Base-by-base conservation (phyloP, 2,797 vertebrate genomes). In the Takifugu ocellatus region DNA sequence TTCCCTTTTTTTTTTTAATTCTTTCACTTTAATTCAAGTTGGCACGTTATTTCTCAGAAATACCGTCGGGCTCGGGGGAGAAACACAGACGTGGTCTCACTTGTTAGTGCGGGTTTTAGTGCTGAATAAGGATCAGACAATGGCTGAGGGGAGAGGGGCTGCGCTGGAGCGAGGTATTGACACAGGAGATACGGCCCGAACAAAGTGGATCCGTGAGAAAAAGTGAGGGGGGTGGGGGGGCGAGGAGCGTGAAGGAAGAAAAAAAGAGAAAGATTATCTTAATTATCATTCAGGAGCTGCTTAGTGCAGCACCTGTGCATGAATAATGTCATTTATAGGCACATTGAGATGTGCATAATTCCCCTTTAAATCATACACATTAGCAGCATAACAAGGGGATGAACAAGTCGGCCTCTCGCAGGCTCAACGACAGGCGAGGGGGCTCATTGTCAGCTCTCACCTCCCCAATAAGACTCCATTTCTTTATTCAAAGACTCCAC, bases 231-330 rank as follows among this genome's bases (percentile, higher is more conserved):
- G 79, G 54, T 1, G 43, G 43, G 43, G 6, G 8, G 44, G 44
- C 67, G 74, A 78, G 53, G 56, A 81, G 81, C 74, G 79, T 72
- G 83, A 83, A 83, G 74, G 75, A 62, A 70, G 72, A 7, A 39
- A 67, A 70, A 66, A 60, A 79, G 75, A 87, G 81, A 91, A 87
- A 91, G 91, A 92, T 91, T 91, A 92, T 91, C 90, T 92, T 91
- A 92, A 92, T 93, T 92, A 91, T 91, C 87, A 91, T 92, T 91
- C 88, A 86, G 87, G 89, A 87, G 85, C 88, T 80, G 88, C 90
- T 90, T 84, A 87, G 88, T 84, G 90, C 91, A 89, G 89, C 91
- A 93, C 92, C 92, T 91, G 91, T 91, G 92, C 90, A 90, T 91
- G 88, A 89, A 93, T 91, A 92, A 92, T 91, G 90, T 90, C 87